These are phyloP conservation scores for Spheniscus mendiculus DNA, from an alignment of 2,113 vertebrate species.

Conservation along the genomic window DNA sequence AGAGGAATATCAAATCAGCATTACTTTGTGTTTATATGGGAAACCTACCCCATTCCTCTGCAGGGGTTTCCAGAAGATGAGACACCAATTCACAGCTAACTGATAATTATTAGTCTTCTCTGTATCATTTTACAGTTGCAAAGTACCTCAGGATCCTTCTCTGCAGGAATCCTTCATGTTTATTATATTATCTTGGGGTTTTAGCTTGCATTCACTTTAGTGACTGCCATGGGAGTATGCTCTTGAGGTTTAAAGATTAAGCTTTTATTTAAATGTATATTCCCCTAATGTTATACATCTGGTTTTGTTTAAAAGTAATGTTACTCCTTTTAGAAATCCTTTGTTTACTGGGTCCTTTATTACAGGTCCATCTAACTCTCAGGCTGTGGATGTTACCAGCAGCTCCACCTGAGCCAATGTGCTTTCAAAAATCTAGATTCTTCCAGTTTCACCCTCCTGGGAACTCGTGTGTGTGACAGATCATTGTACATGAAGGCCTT, in stretches of 20 bases:
- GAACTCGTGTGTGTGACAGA: background rate
- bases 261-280: constrained; percentile 5
- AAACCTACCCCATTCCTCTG: background rate
- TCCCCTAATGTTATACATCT: background rate
- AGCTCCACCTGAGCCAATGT: background rate
- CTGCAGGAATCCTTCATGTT: background rate
- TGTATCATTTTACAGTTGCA: constrained; percentile 14
- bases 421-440: background rate
- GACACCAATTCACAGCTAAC: background rate
- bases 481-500: background rate
- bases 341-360: background rate
- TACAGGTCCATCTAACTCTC: background rate
- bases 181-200: background rate
- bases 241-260: constrained; percentile 3
- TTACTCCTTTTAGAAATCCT: background rate
- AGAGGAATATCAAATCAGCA: background rate
- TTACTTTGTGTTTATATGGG: background rate
- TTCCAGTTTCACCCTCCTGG: background rate
- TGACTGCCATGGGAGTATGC: background rate
- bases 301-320: background rate
- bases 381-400: background rate
- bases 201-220: background rate
- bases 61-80: background rate
- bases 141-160: background rate
- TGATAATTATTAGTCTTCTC: background rate